Percentiles rank a stretch among this genome's conserved stretches.
Conservation (phyloP, 2,888 invertebrate species). For the Sabatieria punctata region DNA sequence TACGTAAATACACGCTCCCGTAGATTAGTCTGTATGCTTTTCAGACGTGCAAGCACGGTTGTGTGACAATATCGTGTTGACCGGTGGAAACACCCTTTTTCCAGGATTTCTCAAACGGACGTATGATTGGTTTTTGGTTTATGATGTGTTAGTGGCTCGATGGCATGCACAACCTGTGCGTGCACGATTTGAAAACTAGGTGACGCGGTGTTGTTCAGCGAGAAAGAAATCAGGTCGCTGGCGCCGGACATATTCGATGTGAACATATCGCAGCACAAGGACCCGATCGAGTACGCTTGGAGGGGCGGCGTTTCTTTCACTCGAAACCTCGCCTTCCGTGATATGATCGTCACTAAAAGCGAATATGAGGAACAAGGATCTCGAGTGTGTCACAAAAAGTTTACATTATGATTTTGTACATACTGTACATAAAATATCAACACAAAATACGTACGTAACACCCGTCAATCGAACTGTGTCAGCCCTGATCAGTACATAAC, state of each 20-base stretch:
- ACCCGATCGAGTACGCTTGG: slow-evolving; percentile 71
- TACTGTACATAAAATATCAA: too few relatives aligned
- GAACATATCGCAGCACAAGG: slow-evolving; percentile 49
- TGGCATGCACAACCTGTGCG: slow-evolving; percentile 6
- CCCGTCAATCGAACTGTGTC: too few relatives aligned
- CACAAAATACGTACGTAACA: too few relatives aligned
- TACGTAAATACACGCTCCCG: background rate
- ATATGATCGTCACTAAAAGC: background rate
- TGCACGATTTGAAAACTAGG: slow-evolving; percentile 1
- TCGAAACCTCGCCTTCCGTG: slow-evolving; percentile 43
- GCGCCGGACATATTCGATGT: slow-evolving; percentile 61
- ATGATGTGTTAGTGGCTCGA: background rate
- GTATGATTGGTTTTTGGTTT: slow-evolving; percentile 31
- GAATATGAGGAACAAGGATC: background rate
- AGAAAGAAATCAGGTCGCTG: slow-evolving; percentile 53
- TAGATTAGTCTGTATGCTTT: slow-evolving; percentile 18
- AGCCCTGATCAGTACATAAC: too few relatives aligned
- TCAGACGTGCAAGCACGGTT: slow-evolving; percentile 51
- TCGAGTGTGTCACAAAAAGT: background rate
- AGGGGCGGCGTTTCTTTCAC: slow-evolving; percentile 68
- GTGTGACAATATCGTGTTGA: slow-evolving; percentile 54
- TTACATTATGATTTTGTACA: too few relatives aligned
- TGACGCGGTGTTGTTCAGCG: slow-evolving; percentile 19
- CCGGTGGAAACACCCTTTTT: slow-evolving; percentile 63
- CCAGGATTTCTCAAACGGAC: slow-evolving; percentile 65